These are phyloP conservation scores for Helobdella robusta DNA, from an alignment of 2,888 invertebrate genomes.

Conservation along the genomic window DNA sequence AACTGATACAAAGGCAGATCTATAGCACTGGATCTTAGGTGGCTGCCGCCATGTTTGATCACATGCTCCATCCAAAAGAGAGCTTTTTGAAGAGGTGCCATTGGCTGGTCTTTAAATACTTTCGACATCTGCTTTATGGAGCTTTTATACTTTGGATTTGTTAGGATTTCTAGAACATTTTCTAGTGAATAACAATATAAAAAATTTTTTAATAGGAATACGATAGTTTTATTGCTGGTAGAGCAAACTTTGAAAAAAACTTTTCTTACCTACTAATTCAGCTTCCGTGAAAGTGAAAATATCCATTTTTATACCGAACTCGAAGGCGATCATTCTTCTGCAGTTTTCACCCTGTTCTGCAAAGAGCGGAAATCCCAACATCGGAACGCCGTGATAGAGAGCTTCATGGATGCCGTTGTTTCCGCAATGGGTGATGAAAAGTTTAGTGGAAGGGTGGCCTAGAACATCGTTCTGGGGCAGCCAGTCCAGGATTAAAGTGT, in stretches of 20 bases:
- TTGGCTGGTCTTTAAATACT: neutral
- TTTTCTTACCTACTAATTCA: too few species aligned
- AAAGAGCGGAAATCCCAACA: conserved; percentile 25
- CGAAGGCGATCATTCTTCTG: conserved; percentile 16
- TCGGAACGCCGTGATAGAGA: conserved; percentile 27
- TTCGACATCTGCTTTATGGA: neutral
- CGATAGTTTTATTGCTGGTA: too few species aligned
- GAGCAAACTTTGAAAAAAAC: too few species aligned
- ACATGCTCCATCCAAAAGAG: conserved; percentile 6
- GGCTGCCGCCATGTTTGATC: conserved; percentile 12
- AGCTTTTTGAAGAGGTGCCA: neutral
- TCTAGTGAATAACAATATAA: too few species aligned
- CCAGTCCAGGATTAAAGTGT: conserved; percentile 28
- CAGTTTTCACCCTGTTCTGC: conserved; percentile 26
- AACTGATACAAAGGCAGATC: too few species aligned
- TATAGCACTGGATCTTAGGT: too few species aligned
- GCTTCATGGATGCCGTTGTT: conserved; percentile 28
- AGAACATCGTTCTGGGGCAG: conserved; percentile 27
- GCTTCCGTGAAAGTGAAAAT: too few species aligned
- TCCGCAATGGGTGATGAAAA: conserved; percentile 29
- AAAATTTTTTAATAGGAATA: too few species aligned
- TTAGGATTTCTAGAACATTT: too few species aligned
- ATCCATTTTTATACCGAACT: too few species aligned
- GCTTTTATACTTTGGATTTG: neutral
- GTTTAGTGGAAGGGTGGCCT: neutral